These are phyloP conservation scores for Lacanobia oleracea DNA, from an alignment of 2,888 invertebrate species.

Conservation along the genomic window DNA sequence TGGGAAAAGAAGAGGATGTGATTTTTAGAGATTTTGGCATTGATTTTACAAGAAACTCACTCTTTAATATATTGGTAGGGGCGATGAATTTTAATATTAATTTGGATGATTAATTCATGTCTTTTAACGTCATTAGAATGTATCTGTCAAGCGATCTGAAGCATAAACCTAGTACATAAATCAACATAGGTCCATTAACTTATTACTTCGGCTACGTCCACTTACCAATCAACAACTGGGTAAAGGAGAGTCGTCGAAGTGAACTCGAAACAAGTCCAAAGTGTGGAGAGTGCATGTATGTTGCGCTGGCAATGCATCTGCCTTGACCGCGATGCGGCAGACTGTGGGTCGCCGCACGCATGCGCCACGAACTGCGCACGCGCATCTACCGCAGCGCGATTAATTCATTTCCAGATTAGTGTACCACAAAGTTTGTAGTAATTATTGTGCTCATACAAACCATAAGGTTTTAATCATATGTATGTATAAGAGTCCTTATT, in stretches of 20 bases:
- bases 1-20: neutral
- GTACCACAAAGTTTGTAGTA: neutral
- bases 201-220: neutral
- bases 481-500: too few relatives aligned
- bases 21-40: neutral
- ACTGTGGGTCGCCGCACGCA: conserved; percentile 69
- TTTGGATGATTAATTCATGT: too few relatives aligned
- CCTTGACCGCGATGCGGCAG: conserved; percentile 72
- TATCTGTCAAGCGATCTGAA: neutral
- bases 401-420: conserved; percentile 40
- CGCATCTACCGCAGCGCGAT: conserved; percentile 52
- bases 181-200: neutral
- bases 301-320: conserved; percentile 55
- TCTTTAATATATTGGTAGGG: too few relatives aligned
- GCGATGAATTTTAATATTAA: too few relatives aligned
- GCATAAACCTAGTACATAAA: neutral
- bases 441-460: neutral
- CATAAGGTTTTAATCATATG: too few relatives aligned
- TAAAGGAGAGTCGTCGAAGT: neutral
- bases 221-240: neutral
- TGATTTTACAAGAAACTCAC: neutral
- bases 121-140: too few relatives aligned
- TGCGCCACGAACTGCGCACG: conserved; percentile 53
- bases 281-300: conserved; percentile 46
- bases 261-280: conserved; percentile 41